Percentiles rank a stretch among this genome's conserved stretches.
Evolutionary conservation across 53 echinoderm and acorn worm genomes (phyloP).

Genomic region (Luidia sarsii): DNA sequence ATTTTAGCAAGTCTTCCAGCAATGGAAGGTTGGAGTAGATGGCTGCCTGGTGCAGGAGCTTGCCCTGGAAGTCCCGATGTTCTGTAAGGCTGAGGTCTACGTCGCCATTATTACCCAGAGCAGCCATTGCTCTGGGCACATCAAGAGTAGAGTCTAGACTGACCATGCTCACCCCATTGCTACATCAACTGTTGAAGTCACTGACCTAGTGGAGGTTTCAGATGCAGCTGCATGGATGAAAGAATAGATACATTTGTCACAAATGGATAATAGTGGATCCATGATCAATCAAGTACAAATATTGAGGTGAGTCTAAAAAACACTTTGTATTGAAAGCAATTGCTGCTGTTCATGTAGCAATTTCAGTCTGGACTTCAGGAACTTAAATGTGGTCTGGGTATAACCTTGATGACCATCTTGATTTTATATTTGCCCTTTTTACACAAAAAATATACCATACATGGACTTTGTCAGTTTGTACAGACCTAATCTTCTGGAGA

Average conservation of each 20-base stretch:
- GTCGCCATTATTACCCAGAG: conserved; percentile 7
- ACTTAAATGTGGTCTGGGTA: too few species aligned
- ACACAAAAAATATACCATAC: too few species aligned
- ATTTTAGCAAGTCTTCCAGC: conserved; percentile 81
- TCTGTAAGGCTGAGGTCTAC: conserved; percentile 46
- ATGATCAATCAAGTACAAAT: background rate
- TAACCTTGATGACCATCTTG: too few species aligned
- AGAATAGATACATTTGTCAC: background rate
- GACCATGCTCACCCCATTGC: conserved; percentile 32
- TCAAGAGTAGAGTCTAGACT: background rate
- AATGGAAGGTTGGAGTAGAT: conserved; percentile 88
- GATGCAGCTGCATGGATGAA: background rate
- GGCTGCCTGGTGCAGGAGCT: conserved; percentile 85
- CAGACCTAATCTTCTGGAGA: too few species aligned
- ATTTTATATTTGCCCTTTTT: too few species aligned
- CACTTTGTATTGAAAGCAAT: too few species aligned
- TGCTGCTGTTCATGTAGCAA: background rate
- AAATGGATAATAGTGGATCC: background rate
- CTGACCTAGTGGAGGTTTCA: background rate
- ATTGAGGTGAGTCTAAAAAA: too few species aligned
- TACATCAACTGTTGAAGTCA: too few species aligned
- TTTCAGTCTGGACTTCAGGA: background rate
- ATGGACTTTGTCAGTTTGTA: too few species aligned
- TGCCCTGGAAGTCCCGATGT: conserved; percentile 65
- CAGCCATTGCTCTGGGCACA: background rate